These are phyloP conservation scores for Pogonophryne albipinna DNA, from an alignment of 2,797 vertebrate species.

Conservation along the genomic window DNA sequence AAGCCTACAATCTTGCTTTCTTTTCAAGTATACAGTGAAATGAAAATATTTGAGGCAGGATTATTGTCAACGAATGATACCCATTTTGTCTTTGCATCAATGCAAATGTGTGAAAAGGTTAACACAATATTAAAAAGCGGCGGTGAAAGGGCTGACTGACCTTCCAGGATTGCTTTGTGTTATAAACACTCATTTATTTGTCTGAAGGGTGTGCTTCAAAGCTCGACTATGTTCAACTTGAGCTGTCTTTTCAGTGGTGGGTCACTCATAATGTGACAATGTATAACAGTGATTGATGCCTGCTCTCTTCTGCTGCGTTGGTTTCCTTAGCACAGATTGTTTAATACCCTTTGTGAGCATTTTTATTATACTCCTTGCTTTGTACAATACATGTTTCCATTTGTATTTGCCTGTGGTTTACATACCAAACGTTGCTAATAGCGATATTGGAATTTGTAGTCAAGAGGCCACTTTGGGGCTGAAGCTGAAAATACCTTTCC, in stretches of 20 bases:
- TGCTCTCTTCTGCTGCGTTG: conserved; percentile 60
- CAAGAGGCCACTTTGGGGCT: conserved; percentile 36
- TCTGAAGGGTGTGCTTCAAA: conserved; percentile 50
- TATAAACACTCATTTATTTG: conserved; percentile 51
- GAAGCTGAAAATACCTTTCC: conserved; percentile 33
- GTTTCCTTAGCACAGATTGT: conserved; percentile 63
- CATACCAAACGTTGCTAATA: conserved; percentile 22
- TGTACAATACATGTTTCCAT: conserved; percentile 2
- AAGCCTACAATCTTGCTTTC: neutral
- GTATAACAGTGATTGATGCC: conserved; percentile 72
- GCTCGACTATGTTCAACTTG: conserved; percentile 56
- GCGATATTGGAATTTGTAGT: conserved; percentile 37
- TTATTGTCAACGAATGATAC: neutral
- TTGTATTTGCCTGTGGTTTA: conserved; percentile 22
- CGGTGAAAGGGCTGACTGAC: conserved; percentile 39
- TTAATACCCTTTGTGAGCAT: conserved; percentile 2
- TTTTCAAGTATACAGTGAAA: neutral
- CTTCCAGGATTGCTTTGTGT: conserved; percentile 43
- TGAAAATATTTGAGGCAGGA: neutral
- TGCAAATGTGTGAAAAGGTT: neutral
- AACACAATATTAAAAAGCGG: conserved; percentile 2
- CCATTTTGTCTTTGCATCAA: neutral
- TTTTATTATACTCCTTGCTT: conserved; percentile 14
- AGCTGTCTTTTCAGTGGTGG: conserved; percentile 59
- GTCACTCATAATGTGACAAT: conserved; percentile 65